Conservation (phyloP, 2,888 invertebrate genomes). For the Yponomeuta sedellus region DNA sequence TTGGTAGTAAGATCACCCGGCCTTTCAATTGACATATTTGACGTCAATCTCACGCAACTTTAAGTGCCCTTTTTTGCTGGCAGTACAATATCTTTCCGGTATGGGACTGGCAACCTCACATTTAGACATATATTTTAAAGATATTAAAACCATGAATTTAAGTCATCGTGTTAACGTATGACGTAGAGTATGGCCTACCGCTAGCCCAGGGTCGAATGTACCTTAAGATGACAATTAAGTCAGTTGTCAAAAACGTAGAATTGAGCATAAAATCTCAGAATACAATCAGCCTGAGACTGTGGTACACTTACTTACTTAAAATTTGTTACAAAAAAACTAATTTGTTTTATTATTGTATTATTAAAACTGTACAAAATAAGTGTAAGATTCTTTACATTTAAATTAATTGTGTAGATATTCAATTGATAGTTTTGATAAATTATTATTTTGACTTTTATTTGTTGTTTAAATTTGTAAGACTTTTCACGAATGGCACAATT, state of each 20-base stretch:
- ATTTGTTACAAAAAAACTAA: conserved; percentile 16
- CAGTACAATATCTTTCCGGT: too few species aligned
- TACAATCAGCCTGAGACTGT: background rate
- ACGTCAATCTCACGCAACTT: too few species aligned
- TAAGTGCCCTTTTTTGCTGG: too few species aligned
- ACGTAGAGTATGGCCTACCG: too few species aligned
- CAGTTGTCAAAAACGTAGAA: background rate
- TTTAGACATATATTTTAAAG: too few species aligned
- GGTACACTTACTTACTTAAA: background rate
- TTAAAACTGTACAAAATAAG: conserved; percentile 65
- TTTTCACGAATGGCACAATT: conserved; percentile 67
- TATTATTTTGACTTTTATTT: conserved; percentile 26
- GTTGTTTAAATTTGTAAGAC: conserved; percentile 28
- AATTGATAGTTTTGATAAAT: conserved; percentile 28
- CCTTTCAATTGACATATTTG: too few species aligned
- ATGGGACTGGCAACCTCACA: too few species aligned
- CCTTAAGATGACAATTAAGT: too few species aligned
- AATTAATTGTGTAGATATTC: conserved; percentile 57
- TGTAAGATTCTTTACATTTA: conserved; percentile 46
- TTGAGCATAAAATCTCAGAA: background rate
- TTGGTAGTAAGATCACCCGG: too few species aligned
- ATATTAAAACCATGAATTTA: too few species aligned
- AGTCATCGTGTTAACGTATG: too few species aligned
- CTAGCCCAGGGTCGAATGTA: too few species aligned
- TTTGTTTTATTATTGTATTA: conserved; percentile 48